phyloP scores from a whole-genome alignment of 2,888 invertebrate genomes.

The Ceramica pisi region DNA sequence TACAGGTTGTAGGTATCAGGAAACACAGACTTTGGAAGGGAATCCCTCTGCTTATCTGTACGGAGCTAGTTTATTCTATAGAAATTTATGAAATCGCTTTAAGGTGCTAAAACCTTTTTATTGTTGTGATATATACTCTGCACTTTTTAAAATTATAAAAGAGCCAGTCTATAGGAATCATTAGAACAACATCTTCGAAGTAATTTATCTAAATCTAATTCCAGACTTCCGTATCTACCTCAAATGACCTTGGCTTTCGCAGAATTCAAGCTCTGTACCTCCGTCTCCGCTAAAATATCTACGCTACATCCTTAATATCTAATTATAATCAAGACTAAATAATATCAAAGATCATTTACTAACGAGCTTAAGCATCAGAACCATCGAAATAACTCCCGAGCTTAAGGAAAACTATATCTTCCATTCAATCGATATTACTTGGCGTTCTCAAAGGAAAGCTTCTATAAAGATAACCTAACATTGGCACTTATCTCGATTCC shows the following conservation, averaged over 20 bases:
- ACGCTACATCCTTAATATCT: background rate
- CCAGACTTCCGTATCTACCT: too few relatives aligned
- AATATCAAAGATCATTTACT: background rate
- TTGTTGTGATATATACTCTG: too few relatives aligned
- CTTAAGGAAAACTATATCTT: constrained; percentile 31
- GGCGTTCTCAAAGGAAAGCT: constrained; percentile 25
- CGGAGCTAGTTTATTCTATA: too few relatives aligned
- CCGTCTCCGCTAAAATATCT: background rate
- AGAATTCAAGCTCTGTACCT: background rate
- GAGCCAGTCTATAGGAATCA: too few relatives aligned
- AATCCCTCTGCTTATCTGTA: too few relatives aligned
- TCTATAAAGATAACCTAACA: constrained; percentile 54
- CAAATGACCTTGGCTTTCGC: background rate
- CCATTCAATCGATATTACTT: constrained; percentile 28
- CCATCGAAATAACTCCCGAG: background rate
- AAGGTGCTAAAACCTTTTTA: too few relatives aligned
- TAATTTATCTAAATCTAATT: too few relatives aligned
- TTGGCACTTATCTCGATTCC: constrained; percentile 51
- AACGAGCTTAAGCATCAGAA: constrained; percentile 20
- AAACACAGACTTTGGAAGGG: too few relatives aligned
- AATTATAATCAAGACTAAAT: constrained; percentile 11
- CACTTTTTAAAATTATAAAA: too few relatives aligned
- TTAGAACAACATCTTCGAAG: too few relatives aligned
- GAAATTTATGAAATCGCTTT: too few relatives aligned
- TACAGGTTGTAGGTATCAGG: too few relatives aligned